Percentiles rank a stretch among this genome's conserved stretches.
phyloP scores from a whole-genome alignment of 2,797 vertebrate genomes.

The Carcharodon carcharias region DNA sequence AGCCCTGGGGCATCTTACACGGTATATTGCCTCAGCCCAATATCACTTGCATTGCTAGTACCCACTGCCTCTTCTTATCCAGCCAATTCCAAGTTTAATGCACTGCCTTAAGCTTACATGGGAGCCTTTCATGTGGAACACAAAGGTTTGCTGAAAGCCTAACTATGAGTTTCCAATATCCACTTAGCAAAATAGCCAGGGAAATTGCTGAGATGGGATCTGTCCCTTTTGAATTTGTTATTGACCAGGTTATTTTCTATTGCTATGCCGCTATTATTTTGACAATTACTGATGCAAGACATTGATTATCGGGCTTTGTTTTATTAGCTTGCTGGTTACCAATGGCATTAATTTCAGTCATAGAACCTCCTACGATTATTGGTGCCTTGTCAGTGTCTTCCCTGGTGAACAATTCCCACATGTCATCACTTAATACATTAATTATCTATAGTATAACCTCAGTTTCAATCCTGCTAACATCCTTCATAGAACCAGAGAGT shows the following conservation, averaged over 20 bases:
- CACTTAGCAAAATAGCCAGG: background rate
- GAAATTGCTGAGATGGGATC: background rate
- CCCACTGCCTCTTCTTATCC: background rate
- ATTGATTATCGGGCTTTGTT: background rate
- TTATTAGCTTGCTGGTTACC: background rate
- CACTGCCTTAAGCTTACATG: background rate
- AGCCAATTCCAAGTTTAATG: background rate
- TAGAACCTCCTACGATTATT: background rate
- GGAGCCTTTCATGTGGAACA: background rate
- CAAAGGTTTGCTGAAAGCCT: background rate
- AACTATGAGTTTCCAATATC: background rate
- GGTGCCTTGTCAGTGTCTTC: background rate
- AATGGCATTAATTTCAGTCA: background rate
- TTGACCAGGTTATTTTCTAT: background rate
- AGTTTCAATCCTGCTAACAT: background rate
- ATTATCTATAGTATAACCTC: background rate
- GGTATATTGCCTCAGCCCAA: background rate
- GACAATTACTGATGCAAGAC: background rate
- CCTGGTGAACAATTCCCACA: background rate
- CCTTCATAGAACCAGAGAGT: background rate
- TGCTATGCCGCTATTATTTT: background rate
- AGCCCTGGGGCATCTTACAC: background rate
- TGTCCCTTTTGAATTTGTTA: background rate
- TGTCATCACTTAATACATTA: background rate
- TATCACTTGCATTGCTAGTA: background rate